Conservation (phyloP, 1,140 invertebrate genomes). For the Lineus longissimus region DNA sequence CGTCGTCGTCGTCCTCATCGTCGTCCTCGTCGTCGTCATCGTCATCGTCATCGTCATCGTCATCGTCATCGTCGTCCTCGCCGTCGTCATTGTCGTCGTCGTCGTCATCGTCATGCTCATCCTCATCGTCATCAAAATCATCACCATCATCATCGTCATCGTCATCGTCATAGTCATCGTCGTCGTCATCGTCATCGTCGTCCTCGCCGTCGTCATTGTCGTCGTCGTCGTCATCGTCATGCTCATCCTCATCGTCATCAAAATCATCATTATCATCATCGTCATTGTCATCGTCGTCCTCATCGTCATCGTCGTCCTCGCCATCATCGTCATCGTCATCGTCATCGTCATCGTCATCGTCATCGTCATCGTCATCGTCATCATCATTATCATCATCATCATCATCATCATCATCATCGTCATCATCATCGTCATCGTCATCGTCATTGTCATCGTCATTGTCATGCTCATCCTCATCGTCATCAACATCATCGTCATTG, state of each 20-base stretch:
- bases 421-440: neutral
- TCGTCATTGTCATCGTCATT: no score
- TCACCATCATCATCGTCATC: no score
- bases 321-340: neutral
- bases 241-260: no score
- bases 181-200: no score
- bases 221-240: neutral
- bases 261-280: neutral
- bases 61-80: neutral
- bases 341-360: conserved; percentile 9
- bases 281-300: neutral
- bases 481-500: no score
- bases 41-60: neutral
- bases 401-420: neutral
- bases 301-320: no score
- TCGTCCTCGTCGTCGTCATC: no score
- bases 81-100: neutral
- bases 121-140: no score
- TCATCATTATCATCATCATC: neutral
- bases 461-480: no score
- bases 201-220: neutral
- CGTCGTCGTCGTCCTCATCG: no score
- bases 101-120: conserved; percentile 8
- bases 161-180: no score
- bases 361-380: neutral